Percentiles rank a stretch among this genome's conserved stretches.
phyloP scores from a whole-genome alignment of 1,140 invertebrate species.

The Lepidurus arcticus region DNA sequence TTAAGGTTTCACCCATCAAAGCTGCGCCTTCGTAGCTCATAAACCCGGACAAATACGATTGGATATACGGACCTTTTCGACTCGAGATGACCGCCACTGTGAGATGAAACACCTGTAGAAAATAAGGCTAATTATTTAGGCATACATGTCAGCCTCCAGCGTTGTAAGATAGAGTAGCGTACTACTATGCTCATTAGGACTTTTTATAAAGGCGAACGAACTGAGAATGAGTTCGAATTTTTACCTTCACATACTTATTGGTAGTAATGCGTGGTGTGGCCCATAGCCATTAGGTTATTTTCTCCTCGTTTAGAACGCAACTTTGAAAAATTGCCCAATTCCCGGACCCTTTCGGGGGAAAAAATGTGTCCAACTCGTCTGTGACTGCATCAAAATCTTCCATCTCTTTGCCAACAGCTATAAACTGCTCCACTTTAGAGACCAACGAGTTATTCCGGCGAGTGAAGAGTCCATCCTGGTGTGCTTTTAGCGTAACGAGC shows the following conservation, averaged over 20 bases:
- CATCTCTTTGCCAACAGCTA: neutral
- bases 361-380: neutral
- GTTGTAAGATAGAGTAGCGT: no score
- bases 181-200: no score
- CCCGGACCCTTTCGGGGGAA: neutral
- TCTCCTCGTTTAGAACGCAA: neutral
- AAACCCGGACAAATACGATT: neutral
- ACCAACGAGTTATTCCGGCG: neutral
- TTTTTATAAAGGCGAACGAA: neutral
- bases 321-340: neutral
- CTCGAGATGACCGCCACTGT: neutral
- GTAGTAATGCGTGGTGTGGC: constrained; percentile 1
- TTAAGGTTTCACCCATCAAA: neutral
- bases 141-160: neutral
- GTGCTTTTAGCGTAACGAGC: no score
- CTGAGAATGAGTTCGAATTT: constrained; percentile 1
- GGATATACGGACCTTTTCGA: neutral
- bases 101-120: neutral
- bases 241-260: neutral
- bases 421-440: neutral
- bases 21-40: neutral
- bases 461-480: neutral
- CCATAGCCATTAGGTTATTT: constrained; percentile 19
- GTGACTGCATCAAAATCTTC: neutral
- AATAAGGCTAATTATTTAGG: constrained; percentile 9